Evolutionary conservation across 2,888 invertebrate species (phyloP).

Genomic region (Chrysolina americana): DNA sequence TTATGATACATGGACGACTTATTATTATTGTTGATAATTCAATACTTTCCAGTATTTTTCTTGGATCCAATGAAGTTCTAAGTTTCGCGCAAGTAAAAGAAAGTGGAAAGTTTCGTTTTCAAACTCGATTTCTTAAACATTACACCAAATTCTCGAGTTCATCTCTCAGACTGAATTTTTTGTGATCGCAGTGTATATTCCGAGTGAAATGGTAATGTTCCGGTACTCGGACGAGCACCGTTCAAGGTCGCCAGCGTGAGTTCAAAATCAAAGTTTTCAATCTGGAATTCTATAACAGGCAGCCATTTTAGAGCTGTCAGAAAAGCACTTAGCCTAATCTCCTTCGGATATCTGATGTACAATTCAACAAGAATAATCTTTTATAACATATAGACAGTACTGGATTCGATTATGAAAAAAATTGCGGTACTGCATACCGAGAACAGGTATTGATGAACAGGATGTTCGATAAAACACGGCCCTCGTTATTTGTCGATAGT

Average conservation of each 20-base stretch:
- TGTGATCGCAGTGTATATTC: slow-evolving; percentile 15
- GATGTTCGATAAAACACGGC: background rate
- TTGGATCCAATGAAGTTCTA: too few relatives aligned
- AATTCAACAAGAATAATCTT: slow-evolving; percentile 48
- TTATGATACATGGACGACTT: too few relatives aligned
- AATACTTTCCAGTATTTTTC: too few relatives aligned
- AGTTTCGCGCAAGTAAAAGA: too few relatives aligned
- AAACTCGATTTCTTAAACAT: too few relatives aligned
- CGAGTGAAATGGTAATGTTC: slow-evolving; percentile 21
- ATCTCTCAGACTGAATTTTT: background rate
- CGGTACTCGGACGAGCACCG: background rate
- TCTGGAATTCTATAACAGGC: slow-evolving; percentile 45
- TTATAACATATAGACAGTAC: slow-evolving; percentile 41
- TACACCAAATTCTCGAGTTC: too few relatives aligned
- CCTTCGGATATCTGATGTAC: slow-evolving; percentile 44
- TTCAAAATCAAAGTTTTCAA: slow-evolving; percentile 46
- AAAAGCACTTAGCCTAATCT: slow-evolving; percentile 53
- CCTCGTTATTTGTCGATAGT: too few relatives aligned
- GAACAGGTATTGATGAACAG: slow-evolving; percentile 33
- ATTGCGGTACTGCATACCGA: slow-evolving; percentile 34
- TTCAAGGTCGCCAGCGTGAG: slow-evolving; percentile 41
- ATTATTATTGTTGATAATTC: too few relatives aligned
- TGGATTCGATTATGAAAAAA: slow-evolving; percentile 41
- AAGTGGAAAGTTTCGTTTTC: too few relatives aligned
- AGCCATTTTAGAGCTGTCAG: slow-evolving; percentile 51